Percentiles rank a stretch among this genome's conserved stretches.
Conservation (phyloP, 37 sponge, comb jelly and placozoan genomes). For the Agelas oroides region DNA sequence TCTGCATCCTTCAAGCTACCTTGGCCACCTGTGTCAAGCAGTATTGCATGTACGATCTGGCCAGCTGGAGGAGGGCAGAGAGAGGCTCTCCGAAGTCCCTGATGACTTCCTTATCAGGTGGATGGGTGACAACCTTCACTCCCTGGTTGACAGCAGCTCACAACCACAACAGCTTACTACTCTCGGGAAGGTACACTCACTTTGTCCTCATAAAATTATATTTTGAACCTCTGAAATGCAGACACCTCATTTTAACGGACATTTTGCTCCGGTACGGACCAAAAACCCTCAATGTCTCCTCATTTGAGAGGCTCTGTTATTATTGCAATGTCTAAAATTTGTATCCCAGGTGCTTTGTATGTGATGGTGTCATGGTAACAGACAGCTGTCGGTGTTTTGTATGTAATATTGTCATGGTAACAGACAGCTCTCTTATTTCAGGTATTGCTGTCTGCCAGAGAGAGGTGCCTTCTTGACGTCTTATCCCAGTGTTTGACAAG, state of each 20-base stretch:
- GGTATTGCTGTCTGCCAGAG: neutral
- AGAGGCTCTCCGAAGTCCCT: neutral
- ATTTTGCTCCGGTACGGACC: too few relatives aligned
- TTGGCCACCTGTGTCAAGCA: slow-evolving; percentile 13
- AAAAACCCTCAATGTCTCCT: too few relatives aligned
- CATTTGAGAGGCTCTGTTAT: too few relatives aligned
- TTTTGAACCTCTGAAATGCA: too few relatives aligned
- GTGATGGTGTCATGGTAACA: too few relatives aligned
- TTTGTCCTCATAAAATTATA: too few relatives aligned
- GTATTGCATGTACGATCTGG: slow-evolving; percentile 1
- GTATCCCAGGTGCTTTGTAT: too few relatives aligned
- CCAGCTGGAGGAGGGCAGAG: neutral
- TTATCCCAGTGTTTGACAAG: neutral
- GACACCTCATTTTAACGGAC: too few relatives aligned
- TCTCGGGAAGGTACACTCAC: slow-evolving; percentile 40
- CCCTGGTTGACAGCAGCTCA: neutral
- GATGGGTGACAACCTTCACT: slow-evolving; percentile 15
- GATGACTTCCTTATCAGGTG: slow-evolving; percentile 9
- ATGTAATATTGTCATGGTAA: too few relatives aligned
- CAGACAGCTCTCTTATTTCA: too few relatives aligned
- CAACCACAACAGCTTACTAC: neutral
- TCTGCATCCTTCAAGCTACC: neutral
- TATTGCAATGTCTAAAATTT: too few relatives aligned
- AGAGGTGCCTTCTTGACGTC: slow-evolving; percentile 29
- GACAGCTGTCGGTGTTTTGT: too few relatives aligned